These are phyloP conservation scores for Rhamnusium bicolor DNA, from an alignment of 2,888 invertebrate genomes.

Conservation along the genomic window DNA sequence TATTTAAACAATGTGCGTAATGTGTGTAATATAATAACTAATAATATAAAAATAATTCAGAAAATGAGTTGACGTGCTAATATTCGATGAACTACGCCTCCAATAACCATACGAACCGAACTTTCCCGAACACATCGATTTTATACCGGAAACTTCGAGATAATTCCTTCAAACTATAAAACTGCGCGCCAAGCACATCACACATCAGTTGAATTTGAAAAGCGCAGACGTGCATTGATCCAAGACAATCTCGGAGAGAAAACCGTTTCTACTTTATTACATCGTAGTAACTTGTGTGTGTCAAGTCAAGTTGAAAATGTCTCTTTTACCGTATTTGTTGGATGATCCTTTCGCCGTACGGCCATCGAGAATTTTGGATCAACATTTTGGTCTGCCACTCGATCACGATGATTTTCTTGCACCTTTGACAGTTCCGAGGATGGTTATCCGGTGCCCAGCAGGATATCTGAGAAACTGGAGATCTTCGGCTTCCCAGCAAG, in stretches of 20 bases:
- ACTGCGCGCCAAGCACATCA: neutral
- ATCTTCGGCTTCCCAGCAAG: slow-evolving; percentile 31
- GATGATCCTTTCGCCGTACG: slow-evolving; percentile 16
- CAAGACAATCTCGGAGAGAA: too few species aligned
- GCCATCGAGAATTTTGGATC: slow-evolving; percentile 33
- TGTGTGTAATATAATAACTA: too few species aligned
- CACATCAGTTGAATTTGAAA: neutral
- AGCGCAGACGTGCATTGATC: neutral
- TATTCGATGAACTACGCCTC: neutral
- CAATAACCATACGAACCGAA: neutral
- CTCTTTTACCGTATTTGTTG: slow-evolving; percentile 19
- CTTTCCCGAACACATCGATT: neutral
- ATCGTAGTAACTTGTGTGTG: too few species aligned
- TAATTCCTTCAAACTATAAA: neutral
- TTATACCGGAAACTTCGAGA: neutral
- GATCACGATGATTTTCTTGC: slow-evolving; percentile 28
- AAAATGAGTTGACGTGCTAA: neutral
- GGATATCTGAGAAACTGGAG: slow-evolving; percentile 47
- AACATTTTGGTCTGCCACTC: slow-evolving; percentile 26
- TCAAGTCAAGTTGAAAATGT: slow-evolving; percentile 11
- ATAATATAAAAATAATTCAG: neutral
- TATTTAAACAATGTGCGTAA: too few species aligned
- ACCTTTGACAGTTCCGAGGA: slow-evolving; percentile 7
- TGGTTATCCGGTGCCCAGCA: slow-evolving; percentile 27
- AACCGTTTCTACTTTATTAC: too few species aligned